These are phyloP conservation scores for Euwallacea fornicatus DNA, from an alignment of 1,140 invertebrate genomes.

Conservation along the genomic window DNA sequence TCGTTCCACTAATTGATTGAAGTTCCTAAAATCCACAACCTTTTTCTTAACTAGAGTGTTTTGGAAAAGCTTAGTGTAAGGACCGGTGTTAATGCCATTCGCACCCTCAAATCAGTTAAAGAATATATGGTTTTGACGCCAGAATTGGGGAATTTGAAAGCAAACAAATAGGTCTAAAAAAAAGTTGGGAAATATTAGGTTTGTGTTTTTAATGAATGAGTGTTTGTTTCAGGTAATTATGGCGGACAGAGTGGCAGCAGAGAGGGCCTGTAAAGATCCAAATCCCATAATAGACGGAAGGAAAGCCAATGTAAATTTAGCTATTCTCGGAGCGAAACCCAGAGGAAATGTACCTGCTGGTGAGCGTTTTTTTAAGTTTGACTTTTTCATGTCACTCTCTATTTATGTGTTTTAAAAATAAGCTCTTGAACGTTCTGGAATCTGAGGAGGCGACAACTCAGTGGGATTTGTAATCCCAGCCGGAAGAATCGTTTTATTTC, in stretches of 20 bases:
- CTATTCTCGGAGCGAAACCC: slow-evolving; percentile 95
- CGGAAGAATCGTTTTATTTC: slow-evolving; percentile 4
- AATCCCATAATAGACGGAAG: slow-evolving; percentile 98
- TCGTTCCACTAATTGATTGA: no score
- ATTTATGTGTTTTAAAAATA: slow-evolving; percentile 35
- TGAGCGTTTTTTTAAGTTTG: slow-evolving; percentile 52
- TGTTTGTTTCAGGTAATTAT: slow-evolving; percentile 86
- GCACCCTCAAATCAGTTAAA: no score
- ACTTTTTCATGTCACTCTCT: slow-evolving; percentile 29
- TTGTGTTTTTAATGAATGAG: no score
- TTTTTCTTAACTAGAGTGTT: no score
- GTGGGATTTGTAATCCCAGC: slow-evolving; percentile 8
- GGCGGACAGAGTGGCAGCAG: slow-evolving; percentile 89
- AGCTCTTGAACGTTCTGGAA: neutral
- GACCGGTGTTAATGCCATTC: no score
- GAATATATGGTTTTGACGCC: no score
- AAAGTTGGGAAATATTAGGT: neutral
- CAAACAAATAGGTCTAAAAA: no score
- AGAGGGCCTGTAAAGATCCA: slow-evolving; percentile 95
- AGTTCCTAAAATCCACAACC: no score
- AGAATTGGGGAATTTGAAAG: no score
- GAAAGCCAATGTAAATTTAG: slow-evolving; percentile 98
- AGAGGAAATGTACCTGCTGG: slow-evolving; percentile 81
- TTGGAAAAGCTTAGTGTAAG: no score
- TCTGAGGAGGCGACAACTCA: slow-evolving; percentile 13